phyloP scores from a whole-genome alignment of 1,140 invertebrate species.

The Hydropsyche tenuis region DNA sequence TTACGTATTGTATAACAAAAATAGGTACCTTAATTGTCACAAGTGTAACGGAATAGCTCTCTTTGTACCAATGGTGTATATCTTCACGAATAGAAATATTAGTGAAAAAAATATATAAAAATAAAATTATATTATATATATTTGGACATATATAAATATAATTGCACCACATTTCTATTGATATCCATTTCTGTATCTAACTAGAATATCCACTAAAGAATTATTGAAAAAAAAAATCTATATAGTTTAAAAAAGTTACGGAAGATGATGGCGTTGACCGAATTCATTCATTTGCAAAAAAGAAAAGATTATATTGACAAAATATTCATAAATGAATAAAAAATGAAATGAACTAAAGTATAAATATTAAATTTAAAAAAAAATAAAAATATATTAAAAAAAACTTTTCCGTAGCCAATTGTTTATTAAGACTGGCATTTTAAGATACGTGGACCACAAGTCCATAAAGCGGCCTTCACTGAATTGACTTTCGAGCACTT shows the following conservation, averaged over 20 bases:
- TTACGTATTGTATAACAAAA: slow-evolving; percentile 24
- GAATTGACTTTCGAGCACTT: slow-evolving; percentile 32
- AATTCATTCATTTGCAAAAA: slow-evolving; percentile 46
- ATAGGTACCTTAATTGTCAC: slow-evolving; percentile 37
- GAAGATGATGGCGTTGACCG: slow-evolving; percentile 43
- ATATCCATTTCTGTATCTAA: slow-evolving; percentile 48
- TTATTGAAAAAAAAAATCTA: slow-evolving; percentile 16
- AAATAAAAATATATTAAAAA: slow-evolving; percentile 9
- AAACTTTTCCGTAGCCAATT: slow-evolving; percentile 38
- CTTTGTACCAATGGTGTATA: slow-evolving; percentile 46
- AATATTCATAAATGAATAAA: slow-evolving; percentile 4
- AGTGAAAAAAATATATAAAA: slow-evolving; percentile 27
- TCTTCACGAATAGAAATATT: slow-evolving; percentile 44
- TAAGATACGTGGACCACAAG: slow-evolving; percentile 23
- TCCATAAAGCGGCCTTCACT: slow-evolving; percentile 39
- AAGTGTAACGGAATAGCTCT: slow-evolving; percentile 40
- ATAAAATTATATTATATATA: slow-evolving; percentile 3
- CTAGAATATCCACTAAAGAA: slow-evolving; percentile 44
- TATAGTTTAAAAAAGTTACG: slow-evolving; percentile 38
- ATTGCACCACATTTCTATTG: slow-evolving; percentile 46
- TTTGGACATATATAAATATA: slow-evolving; percentile 28
- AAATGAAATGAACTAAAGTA: slow-evolving; percentile 10
- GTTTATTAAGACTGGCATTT: slow-evolving; percentile 37
- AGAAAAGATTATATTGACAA: slow-evolving; percentile 9
- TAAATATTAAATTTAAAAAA: slow-evolving; percentile 14